A percentile compares a stretch with the other conserved stretches of the same genome.
Evolutionary conservation across 2,888 invertebrate genomes (phyloP).

Genomic region (Galerucella calmariensis): DNA sequence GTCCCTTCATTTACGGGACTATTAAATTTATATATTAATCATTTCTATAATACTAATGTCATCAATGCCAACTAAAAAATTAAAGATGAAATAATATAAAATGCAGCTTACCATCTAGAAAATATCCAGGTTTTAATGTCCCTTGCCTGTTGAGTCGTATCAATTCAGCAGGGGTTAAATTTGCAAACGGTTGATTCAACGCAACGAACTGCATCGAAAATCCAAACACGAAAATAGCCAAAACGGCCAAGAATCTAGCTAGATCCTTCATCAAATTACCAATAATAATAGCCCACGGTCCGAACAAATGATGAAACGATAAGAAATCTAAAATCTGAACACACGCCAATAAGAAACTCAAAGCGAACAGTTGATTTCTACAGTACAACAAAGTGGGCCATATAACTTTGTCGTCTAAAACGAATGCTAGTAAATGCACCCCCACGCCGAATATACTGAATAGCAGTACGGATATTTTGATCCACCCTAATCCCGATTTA

Average conservation of each 20-base stretch:
- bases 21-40: constrained; percentile 4
- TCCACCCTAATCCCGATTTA: constrained; percentile 95
- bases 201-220: constrained; percentile 98
- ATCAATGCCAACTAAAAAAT: constrained; percentile 6
- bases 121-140: constrained; percentile 61
- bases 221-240: constrained; percentile 97
- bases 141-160: constrained; percentile 63
- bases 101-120: constrained; percentile 78
- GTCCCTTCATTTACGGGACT: no score
- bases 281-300: constrained; percentile 99
- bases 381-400: constrained; percentile 93
- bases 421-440: constrained; percentile 85
- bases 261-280: constrained; percentile 93
- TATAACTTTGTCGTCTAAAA: constrained; percentile 73
- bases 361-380: constrained; percentile 95
- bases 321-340: constrained; percentile 98
- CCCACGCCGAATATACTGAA: constrained; percentile 92
- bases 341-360: constrained; percentile 94
- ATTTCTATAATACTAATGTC: constrained; percentile 15
- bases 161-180: constrained; percentile 73
- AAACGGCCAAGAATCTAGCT: constrained; percentile 95
- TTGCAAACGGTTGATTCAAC: constrained; percentile 92
- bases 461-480: constrained; percentile 86
- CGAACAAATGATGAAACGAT: constrained; percentile 98
- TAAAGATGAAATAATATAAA: constrained; percentile 13